Base-by-base conservation (phyloP, 2,888 invertebrate species). In the Mimachlamys varia region DNA sequence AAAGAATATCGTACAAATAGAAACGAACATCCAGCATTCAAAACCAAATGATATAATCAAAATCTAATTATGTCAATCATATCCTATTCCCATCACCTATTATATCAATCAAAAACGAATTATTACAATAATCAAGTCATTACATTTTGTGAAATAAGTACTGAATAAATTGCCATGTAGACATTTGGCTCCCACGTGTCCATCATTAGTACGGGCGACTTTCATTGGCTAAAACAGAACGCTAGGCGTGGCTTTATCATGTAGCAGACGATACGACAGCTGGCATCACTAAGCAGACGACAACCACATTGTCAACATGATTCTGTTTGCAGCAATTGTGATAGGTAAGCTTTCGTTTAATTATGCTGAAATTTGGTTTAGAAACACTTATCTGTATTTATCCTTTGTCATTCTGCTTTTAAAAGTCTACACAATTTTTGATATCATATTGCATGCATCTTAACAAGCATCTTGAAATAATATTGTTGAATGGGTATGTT, bases 91-190 rank as follows among this genome's bases (percentile, higher is more conserved):
- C 3, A 7, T 76, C 12, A 12, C 12, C 33, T 7, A 76, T 33
- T 76, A 33, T 27, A 76, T 76, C 33, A 76, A 76, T 76, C 76
- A 58, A 33, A 76, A 76, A 12, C 76, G 27, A 76, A 76, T 76
- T 76, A 33, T 33, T 0, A 33, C 33, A 27, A 76, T 76, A 33
- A 33, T 12, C 0, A 15, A 4, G 33, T 33, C 33, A 33, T 10
- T 76, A 33, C 33, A 33, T 10, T 76, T 12, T 12, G 76, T 76
- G 19, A 22, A 7, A 4, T 19, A 22, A 22, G 10, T 19, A 19
- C 58, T 22, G 53, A 58, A 22, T 22, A n/a, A 3, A n/a, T 58
- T 53, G 53, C 13, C 19, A 53, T 53, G 13, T 10, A 53, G 53
- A 19, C 62, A 15, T 15, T n/a, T 10, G 7, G 62, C n/a, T 2